Percentiles rank a stretch among this genome's conserved stretches.
Evolutionary conservation across 1,140 invertebrate genomes (phyloP).

Genomic region (Drosophila navojoa): DNA sequence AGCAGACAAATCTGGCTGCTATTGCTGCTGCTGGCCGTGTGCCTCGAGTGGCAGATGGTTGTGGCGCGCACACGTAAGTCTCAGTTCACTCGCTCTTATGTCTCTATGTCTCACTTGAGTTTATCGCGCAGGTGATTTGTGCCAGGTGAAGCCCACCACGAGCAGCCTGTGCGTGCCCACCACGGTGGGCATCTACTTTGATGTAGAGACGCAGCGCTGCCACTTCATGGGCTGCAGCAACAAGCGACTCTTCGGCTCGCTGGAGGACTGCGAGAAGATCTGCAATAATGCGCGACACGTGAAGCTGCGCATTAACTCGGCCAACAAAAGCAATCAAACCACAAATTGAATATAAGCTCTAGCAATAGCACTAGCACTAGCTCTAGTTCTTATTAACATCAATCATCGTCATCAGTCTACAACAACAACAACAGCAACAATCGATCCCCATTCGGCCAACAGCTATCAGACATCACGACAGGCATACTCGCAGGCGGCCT

Average conservation of each 20-base stretch:
- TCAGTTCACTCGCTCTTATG: neutral
- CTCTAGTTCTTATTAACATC: constrained; percentile 38
- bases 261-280: constrained; percentile 76
- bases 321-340: constrained; percentile 62
- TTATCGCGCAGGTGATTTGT: constrained; percentile 60
- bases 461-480: constrained; percentile 86
- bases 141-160: constrained; percentile 61
- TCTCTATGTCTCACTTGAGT: neutral
- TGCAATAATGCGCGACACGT: constrained; percentile 72
- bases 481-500: constrained; percentile 89
- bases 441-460: constrained; percentile 1
- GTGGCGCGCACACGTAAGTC: constrained; percentile 59
- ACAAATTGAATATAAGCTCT: constrained; percentile 57
- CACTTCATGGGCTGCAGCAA: constrained; percentile 68
- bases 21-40: constrained; percentile 32
- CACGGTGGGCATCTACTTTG: constrained; percentile 72
- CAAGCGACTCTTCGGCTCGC: constrained; percentile 55
- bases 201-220: constrained; percentile 71
- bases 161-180: constrained; percentile 59
- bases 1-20: constrained; percentile 33
- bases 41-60: constrained; percentile 32
- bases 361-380: constrained; percentile 16
- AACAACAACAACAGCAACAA: neutral
- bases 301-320: constrained; percentile 46
- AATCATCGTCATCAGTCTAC: constrained; percentile 16